Percentiles rank a stretch among this genome's conserved stretches.
Evolutionary conservation across 2,113 vertebrate genomes (phyloP).

Genomic region (Panurus biarmicus): DNA sequence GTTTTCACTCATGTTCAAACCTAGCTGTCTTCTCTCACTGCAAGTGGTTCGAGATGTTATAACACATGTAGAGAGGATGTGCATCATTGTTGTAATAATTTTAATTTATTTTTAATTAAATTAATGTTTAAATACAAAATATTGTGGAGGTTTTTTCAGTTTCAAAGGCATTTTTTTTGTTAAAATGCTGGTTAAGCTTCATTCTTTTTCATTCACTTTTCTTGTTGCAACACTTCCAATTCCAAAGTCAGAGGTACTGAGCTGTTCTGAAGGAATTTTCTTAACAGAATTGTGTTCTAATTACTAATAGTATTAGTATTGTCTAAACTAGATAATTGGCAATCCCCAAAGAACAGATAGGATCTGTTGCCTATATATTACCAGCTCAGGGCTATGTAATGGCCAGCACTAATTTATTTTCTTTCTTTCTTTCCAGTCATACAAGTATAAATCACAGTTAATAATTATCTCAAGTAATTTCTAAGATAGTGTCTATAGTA

Average conservation of each 20-base stretch:
- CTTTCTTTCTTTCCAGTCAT: neutral
- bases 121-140: neutral
- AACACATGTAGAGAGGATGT: neutral
- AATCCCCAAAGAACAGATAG: neutral
- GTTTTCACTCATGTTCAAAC: neutral
- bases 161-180: neutral
- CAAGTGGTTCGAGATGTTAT: neutral
- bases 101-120: neutral
- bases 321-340: neutral
- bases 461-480: neutral
- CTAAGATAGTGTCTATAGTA: neutral
- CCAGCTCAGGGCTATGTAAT: neutral
- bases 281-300: neutral
- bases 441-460: neutral
- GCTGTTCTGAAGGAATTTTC: neutral
- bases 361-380: neutral
- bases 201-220: neutral
- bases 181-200: neutral
- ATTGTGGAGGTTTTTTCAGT: neutral
- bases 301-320: neutral
- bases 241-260: neutral
- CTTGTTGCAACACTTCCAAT: neutral
- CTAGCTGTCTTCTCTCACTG: neutral
- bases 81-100: neutral
- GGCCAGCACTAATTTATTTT: conserved; percentile 9